phyloP scores from a whole-genome alignment of 2,888 invertebrate genomes.

The Hoplodrina ambigua region DNA sequence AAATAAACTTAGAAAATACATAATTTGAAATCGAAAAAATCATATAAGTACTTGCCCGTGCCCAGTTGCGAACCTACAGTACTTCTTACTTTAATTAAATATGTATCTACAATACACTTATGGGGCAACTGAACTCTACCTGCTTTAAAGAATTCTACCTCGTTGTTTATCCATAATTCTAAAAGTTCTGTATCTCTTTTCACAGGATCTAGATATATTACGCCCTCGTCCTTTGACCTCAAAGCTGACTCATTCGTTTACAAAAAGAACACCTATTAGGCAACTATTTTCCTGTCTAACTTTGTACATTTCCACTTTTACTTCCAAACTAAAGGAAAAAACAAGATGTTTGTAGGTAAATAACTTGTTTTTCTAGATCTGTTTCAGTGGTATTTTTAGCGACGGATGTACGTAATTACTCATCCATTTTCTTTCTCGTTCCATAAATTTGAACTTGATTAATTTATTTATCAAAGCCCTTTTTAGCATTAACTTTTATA shows the following conservation, averaged over 20 bases:
- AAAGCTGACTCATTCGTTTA: conserved; percentile 23
- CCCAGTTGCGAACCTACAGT: no score
- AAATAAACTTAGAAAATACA: no score
- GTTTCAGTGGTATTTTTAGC: conserved; percentile 23
- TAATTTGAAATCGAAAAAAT: no score
- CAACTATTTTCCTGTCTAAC: conserved; percentile 45
- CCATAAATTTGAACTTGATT: conserved; percentile 1
- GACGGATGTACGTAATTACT: conserved; percentile 24
- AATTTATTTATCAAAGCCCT: background rate
- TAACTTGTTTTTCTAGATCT: conserved; percentile 49
- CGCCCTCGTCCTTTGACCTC: conserved; percentile 19
- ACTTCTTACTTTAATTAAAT: background rate
- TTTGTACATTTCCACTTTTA: conserved; percentile 48
- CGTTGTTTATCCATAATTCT: background rate
- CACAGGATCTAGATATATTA: background rate
- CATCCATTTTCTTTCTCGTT: conserved; percentile 22
- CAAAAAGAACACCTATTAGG: conserved; percentile 53
- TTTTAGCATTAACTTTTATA: conserved; percentile 1
- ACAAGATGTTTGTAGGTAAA: conserved; percentile 57
- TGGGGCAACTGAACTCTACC: no score
- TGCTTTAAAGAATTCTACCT: no score
- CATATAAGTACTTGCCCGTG: no score
- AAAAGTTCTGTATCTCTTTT: background rate
- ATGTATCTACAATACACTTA: no score
- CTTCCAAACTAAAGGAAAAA: conserved; percentile 51